phyloP scores from a whole-genome alignment of 2,797 vertebrate species.

The Oceanodroma leucorhoa region DNA sequence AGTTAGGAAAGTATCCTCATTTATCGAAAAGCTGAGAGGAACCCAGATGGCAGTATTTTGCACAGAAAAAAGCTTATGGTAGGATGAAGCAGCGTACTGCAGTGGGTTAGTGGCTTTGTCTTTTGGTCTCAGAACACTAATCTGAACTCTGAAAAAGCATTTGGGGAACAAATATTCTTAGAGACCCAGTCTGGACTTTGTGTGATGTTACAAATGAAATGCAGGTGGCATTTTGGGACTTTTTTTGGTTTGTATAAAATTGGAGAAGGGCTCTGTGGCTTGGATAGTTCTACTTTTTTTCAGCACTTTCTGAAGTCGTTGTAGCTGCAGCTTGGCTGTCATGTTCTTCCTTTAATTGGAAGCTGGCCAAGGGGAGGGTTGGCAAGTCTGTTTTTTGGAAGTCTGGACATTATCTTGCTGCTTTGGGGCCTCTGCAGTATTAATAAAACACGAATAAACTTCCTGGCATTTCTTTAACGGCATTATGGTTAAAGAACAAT shows the following conservation, averaged over 20 bases:
- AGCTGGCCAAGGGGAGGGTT: slow-evolving; percentile 14
- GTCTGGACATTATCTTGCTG: slow-evolving; percentile 38
- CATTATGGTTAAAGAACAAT: slow-evolving; percentile 31
- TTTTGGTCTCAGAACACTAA: neutral
- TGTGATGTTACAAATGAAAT: neutral
- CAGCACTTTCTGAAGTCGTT: neutral
- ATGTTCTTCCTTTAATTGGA: slow-evolving; percentile 34
- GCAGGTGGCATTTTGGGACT: neutral
- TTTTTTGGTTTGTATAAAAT: neutral
- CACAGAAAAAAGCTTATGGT: neutral
- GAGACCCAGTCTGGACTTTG: neutral
- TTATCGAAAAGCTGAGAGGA: slow-evolving; percentile 37
- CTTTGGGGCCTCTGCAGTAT: slow-evolving; percentile 29
- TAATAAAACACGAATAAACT: slow-evolving; percentile 54
- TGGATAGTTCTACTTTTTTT: neutral
- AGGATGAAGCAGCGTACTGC: neutral
- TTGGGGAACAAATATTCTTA: neutral
- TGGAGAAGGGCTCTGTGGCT: neutral
- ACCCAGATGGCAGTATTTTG: slow-evolving; percentile 8
- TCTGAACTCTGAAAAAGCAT: neutral
- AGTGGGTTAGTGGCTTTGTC: neutral
- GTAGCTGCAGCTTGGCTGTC: slow-evolving; percentile 22
- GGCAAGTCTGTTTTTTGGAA: slow-evolving; percentile 39
- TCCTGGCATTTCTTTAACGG: slow-evolving; percentile 44
- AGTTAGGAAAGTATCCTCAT: slow-evolving; percentile 9